Percentiles rank a stretch among this genome's conserved stretches.
These are phyloP conservation scores for Octodonta nipae DNA, from an alignment of 2,888 invertebrate genomes.

Conservation along the genomic window DNA sequence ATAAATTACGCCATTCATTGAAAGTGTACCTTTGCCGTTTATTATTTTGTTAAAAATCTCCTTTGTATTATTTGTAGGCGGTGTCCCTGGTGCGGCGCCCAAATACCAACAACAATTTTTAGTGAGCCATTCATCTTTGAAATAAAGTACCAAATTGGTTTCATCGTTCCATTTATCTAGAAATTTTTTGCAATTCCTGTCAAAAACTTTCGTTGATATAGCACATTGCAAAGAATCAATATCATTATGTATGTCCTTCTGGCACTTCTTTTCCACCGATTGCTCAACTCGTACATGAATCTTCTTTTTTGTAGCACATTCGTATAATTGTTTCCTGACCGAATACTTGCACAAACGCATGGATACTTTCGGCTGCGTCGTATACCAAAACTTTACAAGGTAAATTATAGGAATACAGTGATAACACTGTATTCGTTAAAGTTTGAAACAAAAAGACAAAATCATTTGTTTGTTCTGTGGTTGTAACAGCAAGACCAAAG, in stretches of 20 bases:
- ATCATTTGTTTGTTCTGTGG: slow-evolving; percentile 5
- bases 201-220: slow-evolving; percentile 6
- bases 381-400: slow-evolving; percentile 5
- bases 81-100: slow-evolving; percentile 5
- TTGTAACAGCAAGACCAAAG: slow-evolving; percentile 6
- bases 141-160: slow-evolving; percentile 3
- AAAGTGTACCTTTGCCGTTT: slow-evolving; percentile 4
- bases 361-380: slow-evolving; percentile 3
- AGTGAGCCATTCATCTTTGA: slow-evolving; percentile 5
- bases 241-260: slow-evolving; percentile 4
- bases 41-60: slow-evolving; percentile 5
- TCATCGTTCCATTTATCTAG: slow-evolving; percentile 4
- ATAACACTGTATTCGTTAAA: slow-evolving; percentile 6
- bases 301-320: slow-evolving; percentile 4
- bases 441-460: slow-evolving; percentile 6
- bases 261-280: slow-evolving; percentile 6
- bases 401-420: slow-evolving; percentile 4
- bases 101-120: slow-evolving; percentile 4
- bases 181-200: slow-evolving; percentile 3
- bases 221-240: slow-evolving; percentile 7
- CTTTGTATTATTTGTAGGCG: slow-evolving; percentile 5
- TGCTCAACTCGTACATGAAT: slow-evolving; percentile 3
- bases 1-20: slow-evolving; percentile 5
- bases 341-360: slow-evolving; percentile 1
- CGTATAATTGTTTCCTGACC: slow-evolving; percentile 6